Percentiles rank a stretch among this genome's conserved stretches.
These are phyloP conservation scores for Galeopsomyia nigrocyanea DNA, from an alignment of 2,888 invertebrate genomes.

Conservation along the genomic window DNA sequence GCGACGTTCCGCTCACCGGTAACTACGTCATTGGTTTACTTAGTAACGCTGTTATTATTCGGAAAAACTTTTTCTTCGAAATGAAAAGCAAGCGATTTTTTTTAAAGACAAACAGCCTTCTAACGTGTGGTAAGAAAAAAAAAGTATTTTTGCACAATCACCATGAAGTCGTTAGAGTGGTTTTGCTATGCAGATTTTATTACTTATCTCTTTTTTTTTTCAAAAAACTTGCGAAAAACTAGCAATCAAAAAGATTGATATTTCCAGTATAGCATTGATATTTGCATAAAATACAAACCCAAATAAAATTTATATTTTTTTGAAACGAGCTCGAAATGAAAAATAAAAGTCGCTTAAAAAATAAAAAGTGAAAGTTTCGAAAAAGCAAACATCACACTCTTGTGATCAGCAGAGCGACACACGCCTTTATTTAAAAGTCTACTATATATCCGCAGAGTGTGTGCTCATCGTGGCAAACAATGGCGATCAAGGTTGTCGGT, in stretches of 20 bases:
- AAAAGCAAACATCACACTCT: constrained; percentile 1
- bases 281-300: no score
- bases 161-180: not conserved
- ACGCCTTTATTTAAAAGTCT: constrained; percentile 39
- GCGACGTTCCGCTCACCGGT: no score
- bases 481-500: constrained; percentile 35
- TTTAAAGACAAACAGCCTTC: constrained; percentile 21
- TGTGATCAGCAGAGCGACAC: not conserved
- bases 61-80: constrained; percentile 14
- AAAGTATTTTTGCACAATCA: constrained; percentile 26
- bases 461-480: constrained; percentile 37
- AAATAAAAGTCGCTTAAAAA: not conserved
- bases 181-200: no score
- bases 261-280: not conserved
- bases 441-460: no score
- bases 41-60: constrained; percentile 5
- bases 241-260: no score
- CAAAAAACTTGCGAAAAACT: no score
- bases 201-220: constrained; percentile 14
- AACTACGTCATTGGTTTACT: no score
- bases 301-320: no score
- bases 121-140: constrained; percentile 12
- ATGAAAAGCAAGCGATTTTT: not conserved
- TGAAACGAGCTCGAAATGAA: not conserved
- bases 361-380: constrained; percentile 2